Percentiles rank a stretch among this genome's conserved stretches.
phyloP scores from a whole-genome alignment of 2,113 vertebrate genomes.

The Illadopsis cleaveri region DNA sequence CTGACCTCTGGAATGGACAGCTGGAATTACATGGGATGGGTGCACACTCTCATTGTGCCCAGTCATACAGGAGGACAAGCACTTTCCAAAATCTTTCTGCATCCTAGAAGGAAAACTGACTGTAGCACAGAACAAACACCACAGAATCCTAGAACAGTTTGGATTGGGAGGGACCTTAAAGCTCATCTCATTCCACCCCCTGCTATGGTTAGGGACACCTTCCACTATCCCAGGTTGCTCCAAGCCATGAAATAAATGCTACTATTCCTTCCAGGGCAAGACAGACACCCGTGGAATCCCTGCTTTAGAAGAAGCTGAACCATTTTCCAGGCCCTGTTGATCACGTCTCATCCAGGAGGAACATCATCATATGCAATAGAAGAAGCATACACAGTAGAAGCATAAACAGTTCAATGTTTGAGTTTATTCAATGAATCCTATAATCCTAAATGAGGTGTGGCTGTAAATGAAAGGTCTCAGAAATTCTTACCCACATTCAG shows the following conservation, averaged over 20 bases:
- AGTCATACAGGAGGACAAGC: background rate
- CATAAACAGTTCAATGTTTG: background rate
- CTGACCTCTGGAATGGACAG: background rate
- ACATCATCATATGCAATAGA: too few relatives aligned
- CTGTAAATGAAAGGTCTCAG: background rate
- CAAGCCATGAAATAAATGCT: background rate
- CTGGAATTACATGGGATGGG: background rate
- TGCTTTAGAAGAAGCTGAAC: background rate
- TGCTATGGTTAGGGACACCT: background rate
- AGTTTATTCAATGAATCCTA: background rate
- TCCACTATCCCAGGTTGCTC: background rate
- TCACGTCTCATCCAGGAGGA: background rate
- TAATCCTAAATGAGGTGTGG: background rate
- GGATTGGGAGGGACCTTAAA: background rate
- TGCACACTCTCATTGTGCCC: accelerated
- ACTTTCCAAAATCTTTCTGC: background rate
- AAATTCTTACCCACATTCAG: background rate
- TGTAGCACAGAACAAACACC: background rate
- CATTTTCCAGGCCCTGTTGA: background rate
- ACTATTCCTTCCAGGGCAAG: background rate
- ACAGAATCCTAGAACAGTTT: background rate
- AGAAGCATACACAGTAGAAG: background rate
- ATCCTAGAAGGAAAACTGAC: background rate
- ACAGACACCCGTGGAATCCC: background rate
- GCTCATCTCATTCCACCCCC: background rate